Evolutionary conservation across 2,797 vertebrate genomes (phyloP).

Genomic region (Anguilla megastoma): DNA sequence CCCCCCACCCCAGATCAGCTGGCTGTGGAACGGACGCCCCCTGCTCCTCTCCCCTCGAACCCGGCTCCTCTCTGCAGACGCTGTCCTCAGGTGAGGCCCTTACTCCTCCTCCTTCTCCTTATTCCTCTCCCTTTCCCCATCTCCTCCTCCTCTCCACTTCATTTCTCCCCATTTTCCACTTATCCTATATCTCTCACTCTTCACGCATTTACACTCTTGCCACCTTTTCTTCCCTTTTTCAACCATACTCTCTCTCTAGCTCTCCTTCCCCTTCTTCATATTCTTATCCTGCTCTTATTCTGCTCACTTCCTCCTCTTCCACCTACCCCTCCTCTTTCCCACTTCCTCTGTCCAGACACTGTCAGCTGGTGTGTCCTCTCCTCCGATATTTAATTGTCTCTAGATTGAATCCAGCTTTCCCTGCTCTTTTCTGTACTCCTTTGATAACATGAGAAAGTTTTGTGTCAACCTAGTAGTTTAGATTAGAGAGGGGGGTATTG

Average conservation of each 20-base stretch:
- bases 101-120: neutral
- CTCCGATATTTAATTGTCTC: neutral
- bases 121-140: neutral
- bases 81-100: constrained; percentile 78
- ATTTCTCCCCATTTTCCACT: neutral
- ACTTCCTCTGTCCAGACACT: neutral
- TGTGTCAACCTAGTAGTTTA: constrained; percentile 17
- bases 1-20: constrained; percentile 82
- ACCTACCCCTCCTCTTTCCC: neutral
- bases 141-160: neutral
- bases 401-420: neutral
- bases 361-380: neutral
- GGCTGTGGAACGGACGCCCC: constrained; percentile 85
- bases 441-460: constrained; percentile 19
- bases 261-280: neutral
- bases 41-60: constrained; percentile 77
- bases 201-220: neutral
- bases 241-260: neutral
- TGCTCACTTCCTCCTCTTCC: neutral
- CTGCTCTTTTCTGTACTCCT: neutral
- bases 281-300: neutral
- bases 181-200: neutral
- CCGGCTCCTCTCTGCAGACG: constrained; percentile 74
- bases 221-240: neutral
- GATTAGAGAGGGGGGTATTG: constrained; percentile 25